Evolutionary conservation across 2,113 vertebrate genomes (phyloP).

Genomic region (Petromus typicus): DNA sequence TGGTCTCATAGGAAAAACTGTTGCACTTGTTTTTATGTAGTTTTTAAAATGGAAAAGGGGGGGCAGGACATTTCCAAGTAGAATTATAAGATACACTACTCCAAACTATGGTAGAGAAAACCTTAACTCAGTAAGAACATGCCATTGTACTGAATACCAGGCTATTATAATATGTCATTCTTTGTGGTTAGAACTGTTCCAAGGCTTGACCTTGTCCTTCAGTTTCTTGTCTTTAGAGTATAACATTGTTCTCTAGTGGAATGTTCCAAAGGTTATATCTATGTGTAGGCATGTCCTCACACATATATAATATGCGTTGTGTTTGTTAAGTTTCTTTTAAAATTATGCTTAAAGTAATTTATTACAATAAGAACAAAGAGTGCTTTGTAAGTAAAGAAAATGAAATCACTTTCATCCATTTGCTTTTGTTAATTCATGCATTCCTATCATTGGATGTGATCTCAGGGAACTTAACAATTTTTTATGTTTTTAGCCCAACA

Average conservation of each 20-base stretch:
- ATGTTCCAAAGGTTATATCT: not conserved
- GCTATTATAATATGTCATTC: not conserved
- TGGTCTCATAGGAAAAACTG: not conserved
- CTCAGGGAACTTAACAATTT: not conserved
- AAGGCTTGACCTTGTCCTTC: not conserved
- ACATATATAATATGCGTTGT: not conserved
- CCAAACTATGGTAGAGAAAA: not conserved
- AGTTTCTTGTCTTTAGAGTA: not conserved
- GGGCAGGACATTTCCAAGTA: not conserved
- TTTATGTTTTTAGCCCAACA: constrained; percentile 20
- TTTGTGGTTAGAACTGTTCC: constrained; percentile 15
- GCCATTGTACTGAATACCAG: not conserved
- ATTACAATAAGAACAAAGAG: not conserved
- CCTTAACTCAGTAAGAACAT: not conserved
- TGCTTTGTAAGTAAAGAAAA: constrained; percentile 27
- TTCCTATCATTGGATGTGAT: not conserved
- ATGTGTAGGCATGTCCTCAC: not conserved
- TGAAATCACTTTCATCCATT: not conserved
- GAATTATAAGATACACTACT: not conserved
- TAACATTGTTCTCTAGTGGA: not conserved
- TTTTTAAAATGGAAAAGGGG: not conserved
- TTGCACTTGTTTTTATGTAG: not conserved
- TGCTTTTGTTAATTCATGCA: constrained; percentile 15
- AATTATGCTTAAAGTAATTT: constrained; percentile 46
- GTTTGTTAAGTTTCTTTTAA: not conserved